Conservation (phyloP, 2,113 vertebrate species). For the Mesocricetus auratus region DNA sequence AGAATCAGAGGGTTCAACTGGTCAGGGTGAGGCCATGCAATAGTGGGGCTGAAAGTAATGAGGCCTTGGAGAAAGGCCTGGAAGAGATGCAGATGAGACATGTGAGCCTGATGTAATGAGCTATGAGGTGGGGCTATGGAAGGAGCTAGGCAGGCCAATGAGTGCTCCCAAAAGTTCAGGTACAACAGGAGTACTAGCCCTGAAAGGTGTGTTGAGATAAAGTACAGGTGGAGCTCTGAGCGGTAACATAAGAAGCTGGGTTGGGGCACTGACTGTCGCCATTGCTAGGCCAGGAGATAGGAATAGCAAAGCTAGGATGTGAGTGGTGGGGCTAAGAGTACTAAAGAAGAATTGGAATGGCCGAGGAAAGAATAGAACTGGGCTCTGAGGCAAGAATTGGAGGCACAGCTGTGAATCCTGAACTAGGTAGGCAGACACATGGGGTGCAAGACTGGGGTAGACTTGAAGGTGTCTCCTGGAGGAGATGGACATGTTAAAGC, state of each 20-base stretch:
- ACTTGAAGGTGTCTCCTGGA: neutral
- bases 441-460: no score
- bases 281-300: no score
- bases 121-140: neutral
- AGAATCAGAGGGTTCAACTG: neutral
- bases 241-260: no score
- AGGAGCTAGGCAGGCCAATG: neutral
- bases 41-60: neutral
- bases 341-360: neutral
- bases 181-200: neutral
- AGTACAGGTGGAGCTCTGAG: neutral
- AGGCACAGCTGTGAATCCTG: neutral
- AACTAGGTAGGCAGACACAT: neutral
- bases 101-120: neutral
- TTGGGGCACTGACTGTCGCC: neutral
- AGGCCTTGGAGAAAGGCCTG: no score
- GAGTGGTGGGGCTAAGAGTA: neutral
- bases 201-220: neutral
- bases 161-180: neutral
- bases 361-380: neutral
- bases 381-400: neutral
- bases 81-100: neutral
- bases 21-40: neutral
- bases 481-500: no score
- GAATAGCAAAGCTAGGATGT: neutral